A percentile compares a stretch with the other conserved stretches of the same genome.
phyloP scores from a whole-genome alignment of 2,797 vertebrate species.

The Galaxias olidus region DNA sequence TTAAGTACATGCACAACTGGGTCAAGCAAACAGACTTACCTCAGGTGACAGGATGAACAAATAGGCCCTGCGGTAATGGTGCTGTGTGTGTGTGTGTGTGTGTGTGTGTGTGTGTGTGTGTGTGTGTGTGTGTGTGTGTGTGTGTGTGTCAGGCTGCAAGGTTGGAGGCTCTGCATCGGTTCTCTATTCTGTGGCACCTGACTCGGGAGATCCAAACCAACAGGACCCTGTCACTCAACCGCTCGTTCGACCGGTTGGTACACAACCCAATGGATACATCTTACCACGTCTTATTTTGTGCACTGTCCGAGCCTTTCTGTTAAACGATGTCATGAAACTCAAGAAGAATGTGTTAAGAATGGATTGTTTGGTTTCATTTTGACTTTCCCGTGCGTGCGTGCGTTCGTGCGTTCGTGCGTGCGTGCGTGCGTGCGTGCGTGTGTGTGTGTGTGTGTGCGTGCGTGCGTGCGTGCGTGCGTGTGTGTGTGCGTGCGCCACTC shows the following conservation, averaged over 20 bases:
- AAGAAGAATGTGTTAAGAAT: no score
- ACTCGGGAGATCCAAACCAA: conserved; percentile 91
- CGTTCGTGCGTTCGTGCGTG: no score
- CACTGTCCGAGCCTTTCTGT: no score
- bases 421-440: no score
- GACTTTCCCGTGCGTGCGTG: no score
- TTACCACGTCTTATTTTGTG: no score
- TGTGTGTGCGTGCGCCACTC: not conserved
- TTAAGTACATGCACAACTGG: not conserved
- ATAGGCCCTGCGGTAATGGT: not conserved
- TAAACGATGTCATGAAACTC: no score
- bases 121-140: conserved; percentile 11
- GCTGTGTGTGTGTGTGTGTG: not conserved
- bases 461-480: conserved; percentile 36
- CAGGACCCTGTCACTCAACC: conserved; percentile 86
- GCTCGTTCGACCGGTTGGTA: conserved; percentile 93
- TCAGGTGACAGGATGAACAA: conserved; percentile 17
- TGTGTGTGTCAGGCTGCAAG: conserved; percentile 73
- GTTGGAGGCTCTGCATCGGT: conserved; percentile 91
- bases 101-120: conserved; percentile 15
- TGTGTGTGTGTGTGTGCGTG: conserved; percentile 31
- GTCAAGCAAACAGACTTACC: not conserved
- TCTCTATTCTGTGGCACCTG: conserved; percentile 97
- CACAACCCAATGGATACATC: no score
- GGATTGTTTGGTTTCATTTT: no score